phyloP scores from a whole-genome alignment of 1,140 invertebrate genomes.

The Achatina immaculata region DNA sequence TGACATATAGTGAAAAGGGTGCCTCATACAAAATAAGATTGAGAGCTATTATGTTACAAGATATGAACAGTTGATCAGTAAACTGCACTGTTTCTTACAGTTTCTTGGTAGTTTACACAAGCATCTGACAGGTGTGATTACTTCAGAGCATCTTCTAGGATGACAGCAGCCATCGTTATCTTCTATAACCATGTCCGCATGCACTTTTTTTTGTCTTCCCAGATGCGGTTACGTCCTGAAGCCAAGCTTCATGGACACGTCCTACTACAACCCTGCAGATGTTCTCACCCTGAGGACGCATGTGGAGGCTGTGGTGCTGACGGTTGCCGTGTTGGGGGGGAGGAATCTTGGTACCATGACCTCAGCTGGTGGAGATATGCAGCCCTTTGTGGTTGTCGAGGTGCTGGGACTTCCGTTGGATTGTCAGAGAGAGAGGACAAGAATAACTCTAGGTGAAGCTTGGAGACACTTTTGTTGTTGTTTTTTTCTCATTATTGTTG shows the following conservation, averaged over 20 bases:
- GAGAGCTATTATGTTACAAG: no score
- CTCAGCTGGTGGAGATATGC: slow-evolving; percentile 79
- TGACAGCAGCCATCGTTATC: no score
- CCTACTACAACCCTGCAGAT: slow-evolving; percentile 86
- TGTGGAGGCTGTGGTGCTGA: slow-evolving; percentile 78
- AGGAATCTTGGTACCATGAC: slow-evolving; percentile 87
- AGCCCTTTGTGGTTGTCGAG: slow-evolving; percentile 94
- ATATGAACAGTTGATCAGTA: no score
- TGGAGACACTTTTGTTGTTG: no score
- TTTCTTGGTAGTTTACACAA: no score
- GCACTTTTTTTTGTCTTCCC: slow-evolving; percentile 32
- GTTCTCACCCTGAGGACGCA: slow-evolving; percentile 72
- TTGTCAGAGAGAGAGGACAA: slow-evolving; percentile 67
- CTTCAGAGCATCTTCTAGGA: no score
- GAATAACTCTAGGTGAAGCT: neutral
- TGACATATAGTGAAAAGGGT: no score
- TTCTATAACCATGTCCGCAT: no score
- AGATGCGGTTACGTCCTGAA: slow-evolving; percentile 93
- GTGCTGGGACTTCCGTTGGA: slow-evolving; percentile 90
- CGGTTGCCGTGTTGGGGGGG: slow-evolving; percentile 86
- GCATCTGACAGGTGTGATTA: no score
- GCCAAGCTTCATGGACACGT: slow-evolving; percentile 89
- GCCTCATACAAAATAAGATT: no score
- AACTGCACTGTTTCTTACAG: no score
- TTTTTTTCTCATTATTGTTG: no score